Conservation (phyloP, 2,888 invertebrate genomes). For the Platycheirus rosarum region DNA sequence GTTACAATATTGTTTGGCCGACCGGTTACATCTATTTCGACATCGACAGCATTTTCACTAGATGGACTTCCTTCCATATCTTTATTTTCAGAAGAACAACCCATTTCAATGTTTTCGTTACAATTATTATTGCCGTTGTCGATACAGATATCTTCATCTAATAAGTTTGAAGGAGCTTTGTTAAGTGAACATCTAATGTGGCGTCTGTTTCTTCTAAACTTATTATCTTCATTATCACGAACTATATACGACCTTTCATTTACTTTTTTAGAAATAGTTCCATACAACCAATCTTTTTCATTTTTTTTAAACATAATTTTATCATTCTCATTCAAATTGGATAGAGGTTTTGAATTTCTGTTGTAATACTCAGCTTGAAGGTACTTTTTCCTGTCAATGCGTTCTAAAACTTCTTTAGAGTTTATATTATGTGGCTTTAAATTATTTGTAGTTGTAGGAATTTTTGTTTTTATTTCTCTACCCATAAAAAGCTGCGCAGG, state of each 20-base stretch:
- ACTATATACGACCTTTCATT: conserved; percentile 28
- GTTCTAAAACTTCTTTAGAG: conserved; percentile 2
- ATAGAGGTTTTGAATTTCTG: conserved; percentile 25
- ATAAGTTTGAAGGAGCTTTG: conserved; percentile 5
- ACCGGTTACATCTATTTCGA: conserved; percentile 11
- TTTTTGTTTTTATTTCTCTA: conserved; percentile 42
- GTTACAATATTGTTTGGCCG: conserved; percentile 41
- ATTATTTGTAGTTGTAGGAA: conserved; percentile 28
- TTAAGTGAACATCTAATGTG: conserved; percentile 26
- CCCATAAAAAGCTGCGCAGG: conserved; percentile 61
- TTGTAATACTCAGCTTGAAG: conserved; percentile 12
- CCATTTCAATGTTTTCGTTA: conserved; percentile 1
- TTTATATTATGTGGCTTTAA: conserved; percentile 17
- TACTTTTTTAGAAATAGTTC: conserved; percentile 19
- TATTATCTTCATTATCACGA: conserved; percentile 16
- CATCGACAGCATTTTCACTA: conserved; percentile 27
- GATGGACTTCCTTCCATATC: background rate
- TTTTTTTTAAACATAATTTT: too few relatives aligned
- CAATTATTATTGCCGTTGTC: conserved; percentile 32
- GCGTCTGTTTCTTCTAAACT: conserved; percentile 33
- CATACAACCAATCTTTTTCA: conserved; percentile 7
- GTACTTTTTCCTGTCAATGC: conserved; percentile 6
- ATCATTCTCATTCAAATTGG: conserved; percentile 40
- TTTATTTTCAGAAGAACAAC: conserved; percentile 13
- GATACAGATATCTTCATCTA: conserved; percentile 24